phyloP scores from a whole-genome alignment of 2,888 invertebrate genomes.

The Ctenicera cuprea region DNA sequence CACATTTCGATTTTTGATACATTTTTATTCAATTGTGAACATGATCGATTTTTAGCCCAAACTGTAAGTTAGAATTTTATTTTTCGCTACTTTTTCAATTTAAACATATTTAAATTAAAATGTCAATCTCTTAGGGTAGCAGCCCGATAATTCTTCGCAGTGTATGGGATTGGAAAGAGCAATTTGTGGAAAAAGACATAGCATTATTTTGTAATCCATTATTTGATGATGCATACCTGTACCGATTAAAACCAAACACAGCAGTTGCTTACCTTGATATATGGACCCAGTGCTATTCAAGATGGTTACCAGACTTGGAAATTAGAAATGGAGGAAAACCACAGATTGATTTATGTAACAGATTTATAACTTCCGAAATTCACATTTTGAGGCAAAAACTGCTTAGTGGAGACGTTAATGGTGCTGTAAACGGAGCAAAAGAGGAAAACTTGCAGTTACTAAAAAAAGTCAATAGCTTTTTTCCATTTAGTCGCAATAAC shows the following conservation, averaged over 20 bases:
- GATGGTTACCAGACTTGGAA: conserved; percentile 91
- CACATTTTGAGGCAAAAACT: conserved; percentile 68
- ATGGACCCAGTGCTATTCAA: conserved; percentile 93
- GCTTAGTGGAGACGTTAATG: conserved; percentile 56
- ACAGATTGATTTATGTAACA: conserved; percentile 75
- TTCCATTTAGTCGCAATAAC: conserved; percentile 72
- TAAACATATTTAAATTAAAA: too few relatives aligned
- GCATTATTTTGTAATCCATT: conserved; percentile 91
- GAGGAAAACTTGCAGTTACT: conserved; percentile 68
- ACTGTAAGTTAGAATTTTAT: conserved; percentile 72
- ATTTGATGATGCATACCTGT: conserved; percentile 73
- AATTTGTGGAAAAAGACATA: conserved; percentile 88
- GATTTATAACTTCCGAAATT: conserved; percentile 73
- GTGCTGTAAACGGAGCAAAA: conserved; percentile 61
- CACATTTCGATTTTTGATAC: conserved; percentile 94
- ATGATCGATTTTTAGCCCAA: conserved; percentile 82
- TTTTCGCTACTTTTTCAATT: not conserved
- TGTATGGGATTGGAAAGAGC: conserved; percentile 94
- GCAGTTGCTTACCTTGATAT: conserved; percentile 79
- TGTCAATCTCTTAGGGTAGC: conserved; percentile 51
- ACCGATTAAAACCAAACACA: conserved; percentile 73
- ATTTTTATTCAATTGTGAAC: conserved; percentile 92
- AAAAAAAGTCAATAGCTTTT: conserved; percentile 72
- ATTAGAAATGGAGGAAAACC: conserved; percentile 82
- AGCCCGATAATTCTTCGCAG: conserved; percentile 80